Conservation (phyloP, 2,797 vertebrate species). For the Scomberomorus guttatus region DNA sequence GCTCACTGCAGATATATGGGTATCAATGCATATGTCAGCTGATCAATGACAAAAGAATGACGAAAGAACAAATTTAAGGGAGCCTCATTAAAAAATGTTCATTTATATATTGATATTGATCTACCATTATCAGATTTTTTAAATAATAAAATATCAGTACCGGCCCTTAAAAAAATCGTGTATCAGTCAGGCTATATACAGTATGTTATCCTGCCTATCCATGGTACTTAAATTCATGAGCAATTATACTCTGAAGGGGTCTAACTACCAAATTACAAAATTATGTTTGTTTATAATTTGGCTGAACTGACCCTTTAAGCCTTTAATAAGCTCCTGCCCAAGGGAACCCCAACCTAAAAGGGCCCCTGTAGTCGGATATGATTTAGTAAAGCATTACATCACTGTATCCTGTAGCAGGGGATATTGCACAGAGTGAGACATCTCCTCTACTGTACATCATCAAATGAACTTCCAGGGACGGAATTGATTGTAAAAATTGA, state of each 20-base stretch:
- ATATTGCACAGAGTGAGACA: slow-evolving; percentile 31
- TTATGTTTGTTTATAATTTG: not conserved
- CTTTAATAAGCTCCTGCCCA: not conserved
- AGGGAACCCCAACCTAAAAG: not conserved
- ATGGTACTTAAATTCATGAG: not conserved
- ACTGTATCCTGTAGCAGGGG: not conserved
- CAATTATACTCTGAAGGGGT: not conserved
- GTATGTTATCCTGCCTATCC: not conserved
- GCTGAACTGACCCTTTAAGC: not conserved
- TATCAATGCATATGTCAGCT: too few species aligned
- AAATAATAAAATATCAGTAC: too few species aligned
- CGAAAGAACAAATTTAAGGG: too few species aligned
- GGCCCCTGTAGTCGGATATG: not conserved
- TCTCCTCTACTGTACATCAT: slow-evolving; percentile 21
- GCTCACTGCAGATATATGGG: too few species aligned
- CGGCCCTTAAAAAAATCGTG: too few species aligned
- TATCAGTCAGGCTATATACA: too few species aligned
- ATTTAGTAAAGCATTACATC: not conserved
- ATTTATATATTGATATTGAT: too few species aligned
- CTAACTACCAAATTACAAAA: not conserved
- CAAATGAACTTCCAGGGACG: slow-evolving; percentile 21
- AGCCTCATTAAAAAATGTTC: too few species aligned
- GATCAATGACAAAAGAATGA: too few species aligned
- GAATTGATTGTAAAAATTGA: slow-evolving; percentile 51
- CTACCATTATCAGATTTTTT: too few species aligned